Base-by-base conservation (phyloP, 2,888 invertebrate species). In the Pseudococcus jackbeardsleyi region DNA sequence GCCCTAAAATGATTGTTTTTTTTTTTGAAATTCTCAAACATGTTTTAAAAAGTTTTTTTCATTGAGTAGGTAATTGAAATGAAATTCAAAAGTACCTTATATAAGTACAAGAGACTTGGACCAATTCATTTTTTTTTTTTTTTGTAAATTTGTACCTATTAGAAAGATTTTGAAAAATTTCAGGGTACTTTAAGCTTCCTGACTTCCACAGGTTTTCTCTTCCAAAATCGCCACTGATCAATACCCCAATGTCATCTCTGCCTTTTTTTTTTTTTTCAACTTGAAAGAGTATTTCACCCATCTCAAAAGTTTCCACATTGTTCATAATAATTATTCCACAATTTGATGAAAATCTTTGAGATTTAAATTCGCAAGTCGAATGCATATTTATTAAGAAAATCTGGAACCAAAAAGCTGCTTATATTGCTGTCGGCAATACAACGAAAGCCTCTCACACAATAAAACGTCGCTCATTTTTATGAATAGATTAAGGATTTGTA, bases 401-500 rank as follows among this genome's bases (percentile, higher is more conserved):
- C n/a, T n/a, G 5, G n/a, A 54, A 54, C n/a, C n/a, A n/a, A 54
- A n/a, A 2, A 0, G 54, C 54, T 17, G n/a, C 54, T 54, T 54
- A 54, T 54, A 50, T 15, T 15, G 15, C 48, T 12, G 17, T 54
- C 54, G n/a, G 54, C 15, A n/a, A n/a, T 54, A 54, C 42, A 6
- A 12, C 12, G 26, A 50, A 84, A 48, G 50, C 9, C 46, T 19
- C 8, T 46, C 50, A 50, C 17, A 84, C 48, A 48, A 84, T 84
- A 26, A 22, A 46, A 84, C 50, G 84, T 84, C 42, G 46, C 22
- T 84, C 84, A 48, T 19, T 82, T 46, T 39, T 84, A 26, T 50
- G 84, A 84, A 84, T 46, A 48, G 46, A 50, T 48, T 46, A 82
- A 82, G 48, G 19, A 48, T 48, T 84, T 48, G 84, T 54, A 54